These are phyloP conservation scores for Hecatera dysodea DNA, from an alignment of 2,888 invertebrate species.

Conservation along the genomic window DNA sequence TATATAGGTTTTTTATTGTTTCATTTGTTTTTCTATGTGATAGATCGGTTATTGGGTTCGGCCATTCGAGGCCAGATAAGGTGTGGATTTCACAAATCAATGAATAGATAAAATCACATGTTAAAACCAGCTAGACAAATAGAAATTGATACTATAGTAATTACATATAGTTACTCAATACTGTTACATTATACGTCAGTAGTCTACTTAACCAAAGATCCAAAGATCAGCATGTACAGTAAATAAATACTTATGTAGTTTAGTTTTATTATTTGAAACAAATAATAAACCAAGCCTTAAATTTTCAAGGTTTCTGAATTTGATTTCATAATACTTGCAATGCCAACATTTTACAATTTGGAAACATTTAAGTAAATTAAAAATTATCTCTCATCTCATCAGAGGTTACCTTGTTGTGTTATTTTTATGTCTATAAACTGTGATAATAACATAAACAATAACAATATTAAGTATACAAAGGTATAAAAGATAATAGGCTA, in stretches of 20 bases:
- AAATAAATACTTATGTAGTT: background rate
- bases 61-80: background rate
- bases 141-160: background rate
- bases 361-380: background rate
- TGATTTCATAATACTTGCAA: background rate
- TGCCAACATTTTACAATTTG: background rate
- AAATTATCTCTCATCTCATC: background rate
- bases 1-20: too few relatives aligned
- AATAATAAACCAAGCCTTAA: background rate
- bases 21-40: too few relatives aligned
- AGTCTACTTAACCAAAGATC: background rate
- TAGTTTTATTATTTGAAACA: background rate
- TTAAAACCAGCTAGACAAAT: constrained; percentile 7
- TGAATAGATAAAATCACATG: constrained; percentile 8
- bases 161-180: background rate
- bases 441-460: constrained; percentile 1
- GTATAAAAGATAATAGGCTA: too few relatives aligned
- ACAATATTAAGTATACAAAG: background rate
- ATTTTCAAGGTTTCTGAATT: background rate
- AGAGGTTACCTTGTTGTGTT: constrained; percentile 2
- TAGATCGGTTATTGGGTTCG: too few relatives aligned
- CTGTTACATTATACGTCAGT: background rate
- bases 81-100: background rate
- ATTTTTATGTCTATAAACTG: constrained; percentile 15
- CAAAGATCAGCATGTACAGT: background rate